A percentile compares a stretch with the other conserved stretches of the same genome.
Conservation (phyloP, 2,888 invertebrate species). For the Tetramorium bicarinatum region DNA sequence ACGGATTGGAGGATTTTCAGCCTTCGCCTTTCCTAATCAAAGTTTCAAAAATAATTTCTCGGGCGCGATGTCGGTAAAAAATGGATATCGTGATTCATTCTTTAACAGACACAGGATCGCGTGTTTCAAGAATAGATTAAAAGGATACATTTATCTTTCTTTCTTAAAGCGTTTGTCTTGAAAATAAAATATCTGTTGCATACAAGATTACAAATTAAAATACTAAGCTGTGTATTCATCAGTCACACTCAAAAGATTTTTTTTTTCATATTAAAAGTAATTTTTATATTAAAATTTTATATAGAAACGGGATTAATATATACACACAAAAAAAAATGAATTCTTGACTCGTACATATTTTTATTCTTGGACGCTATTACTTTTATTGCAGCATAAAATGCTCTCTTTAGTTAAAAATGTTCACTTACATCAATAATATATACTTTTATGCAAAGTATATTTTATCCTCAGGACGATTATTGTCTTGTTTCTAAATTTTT, state of each 20-base stretch:
- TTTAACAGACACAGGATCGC: background rate
- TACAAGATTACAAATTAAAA: background rate
- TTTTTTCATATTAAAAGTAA: background rate
- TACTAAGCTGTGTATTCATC: background rate
- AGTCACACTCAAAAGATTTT: background rate
- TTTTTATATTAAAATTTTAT: background rate
- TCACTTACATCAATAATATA: no score
- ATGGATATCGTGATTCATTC: background rate
- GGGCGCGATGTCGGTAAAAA: background rate
- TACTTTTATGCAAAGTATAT: no score
- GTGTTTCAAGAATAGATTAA: background rate
- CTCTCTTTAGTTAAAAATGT: no score
- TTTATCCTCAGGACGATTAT: no score
- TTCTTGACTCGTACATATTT: no score
- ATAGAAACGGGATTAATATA: background rate
- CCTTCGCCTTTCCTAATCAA: background rate
- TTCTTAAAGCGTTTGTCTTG: background rate
- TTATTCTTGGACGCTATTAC: no score
- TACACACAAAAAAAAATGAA: no score
- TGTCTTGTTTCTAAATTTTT: no score
- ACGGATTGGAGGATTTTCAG: background rate
- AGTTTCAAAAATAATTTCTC: background rate
- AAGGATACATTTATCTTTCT: background rate
- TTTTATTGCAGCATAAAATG: no score
- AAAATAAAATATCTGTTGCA: background rate